Base-by-base conservation (phyloP, 2,888 invertebrate genomes). In the Eubasilissa splendida region DNA sequence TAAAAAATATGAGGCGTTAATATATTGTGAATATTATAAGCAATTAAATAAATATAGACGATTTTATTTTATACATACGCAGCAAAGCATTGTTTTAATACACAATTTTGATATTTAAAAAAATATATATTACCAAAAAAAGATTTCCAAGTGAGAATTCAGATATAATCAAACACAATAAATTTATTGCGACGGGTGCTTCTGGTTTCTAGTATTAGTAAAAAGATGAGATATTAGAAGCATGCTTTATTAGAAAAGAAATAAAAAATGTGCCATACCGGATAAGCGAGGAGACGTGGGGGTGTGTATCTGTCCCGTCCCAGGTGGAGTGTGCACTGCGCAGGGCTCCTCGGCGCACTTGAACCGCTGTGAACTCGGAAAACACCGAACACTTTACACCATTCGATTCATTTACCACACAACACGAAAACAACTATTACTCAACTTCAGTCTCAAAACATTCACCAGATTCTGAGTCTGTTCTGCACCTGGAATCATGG, bases 321-420 rank as follows among this genome's bases (percentile, higher is more conserved):
- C 42, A 58, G 59, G 14, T 74, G 14, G n/a, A 54, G 54, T 22
- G 14, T 14, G 10, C 52, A 76, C 76, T 76, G 76, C 76, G 76
- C 65, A 76, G 31, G 66, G 76, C 33, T 54, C 66, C n/a, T 42
- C n/a, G 63, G 68, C 76, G 76, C 76, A 66, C 65, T 66, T 66
- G 56, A 77, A 54, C 76, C 66, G 56, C n/a, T 50, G 22, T 77
- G 66, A 77, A 77, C 76, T 66, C 76, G 76, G 68, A 77, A 77
- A 77, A 77, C 71, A 71, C 71, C 53, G 71, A 71, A 71, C 52
- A 71, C 71, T 71, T 54, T 14, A 22, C 33, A 22, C 52, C 71
- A 33, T 53, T 14, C 14, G n/a, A 53, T 71, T 71, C 54, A 22
- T 54, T 33, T 33, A 53, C 22, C 71, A 71, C 54, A 52, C 52